These are phyloP conservation scores for human DNA, from an alignment of 2,113 vertebrate species.

Conservation along the genomic window DNA sequence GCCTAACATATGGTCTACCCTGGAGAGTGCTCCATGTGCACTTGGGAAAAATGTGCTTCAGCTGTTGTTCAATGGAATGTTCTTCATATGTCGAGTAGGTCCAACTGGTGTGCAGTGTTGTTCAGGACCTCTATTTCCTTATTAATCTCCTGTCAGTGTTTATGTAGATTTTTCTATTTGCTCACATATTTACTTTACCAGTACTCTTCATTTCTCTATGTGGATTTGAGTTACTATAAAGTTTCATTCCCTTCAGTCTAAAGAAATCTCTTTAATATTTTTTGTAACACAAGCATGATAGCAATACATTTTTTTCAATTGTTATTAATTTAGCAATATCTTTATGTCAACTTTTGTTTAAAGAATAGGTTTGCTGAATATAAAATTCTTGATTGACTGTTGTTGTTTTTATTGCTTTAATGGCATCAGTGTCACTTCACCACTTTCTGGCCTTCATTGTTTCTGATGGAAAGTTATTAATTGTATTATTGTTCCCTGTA, in stretches of 20 bases:
- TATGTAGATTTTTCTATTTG: not conserved
- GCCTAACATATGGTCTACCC: not conserved
- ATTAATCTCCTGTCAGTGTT: not conserved
- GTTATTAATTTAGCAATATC: not conserved
- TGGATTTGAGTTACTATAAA: not conserved
- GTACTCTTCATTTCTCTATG: not conserved
- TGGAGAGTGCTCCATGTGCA: not conserved
- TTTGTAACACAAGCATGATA: not conserved
- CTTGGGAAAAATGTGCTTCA: not conserved
- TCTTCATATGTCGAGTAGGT: not conserved
- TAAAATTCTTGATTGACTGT: not conserved
- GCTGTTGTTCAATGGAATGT: not conserved
- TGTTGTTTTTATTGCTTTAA: not conserved
- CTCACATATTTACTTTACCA: not conserved
- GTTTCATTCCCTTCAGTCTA: not conserved
- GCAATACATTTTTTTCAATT: not conserved
- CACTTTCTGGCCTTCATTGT: not conserved
- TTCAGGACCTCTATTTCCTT: not conserved
- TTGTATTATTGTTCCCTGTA: not conserved
- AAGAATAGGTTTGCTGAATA: not conserved
- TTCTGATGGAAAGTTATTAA: not conserved
- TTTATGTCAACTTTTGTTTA: not conserved
- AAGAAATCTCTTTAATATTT: not conserved
- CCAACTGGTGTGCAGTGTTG: not conserved
- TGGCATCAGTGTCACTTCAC: not conserved